A percentile compares a stretch with the other conserved stretches of the same genome.
phyloP scores from a whole-genome alignment of 2,113 vertebrate genomes.

The human (Homo sapiens) region GRCh38 chr6:156269001-156269500 shows the following conservation, averaged over 20 bases:
- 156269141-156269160: not conserved
- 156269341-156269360: not conserved
- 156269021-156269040: conserved; percentile 74
- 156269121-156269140: not conserved
- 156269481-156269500: not conserved
- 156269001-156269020: conserved; percentile 76
- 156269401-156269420: not conserved
- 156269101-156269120: not conserved
- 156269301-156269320: not conserved
- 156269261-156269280: not conserved
- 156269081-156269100: not conserved
- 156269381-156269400: not conserved
- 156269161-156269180: conserved; percentile 32
- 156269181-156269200: conserved; percentile 28
- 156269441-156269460: not conserved
- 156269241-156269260: not conserved
- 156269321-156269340: not conserved
- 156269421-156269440: not conserved
- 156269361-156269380: not conserved
- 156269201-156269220: not conserved
- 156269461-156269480: not conserved
- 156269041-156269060: conserved; percentile 67
- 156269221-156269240: not conserved
- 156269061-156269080: conserved; percentile 35
- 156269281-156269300: not conserved